Evolutionary conservation across 92 coral and sea anemone genomes (phyloP), one percentile per base, ranked within the genome.

Genomic region (Zoanthus solanderi): DNA sequence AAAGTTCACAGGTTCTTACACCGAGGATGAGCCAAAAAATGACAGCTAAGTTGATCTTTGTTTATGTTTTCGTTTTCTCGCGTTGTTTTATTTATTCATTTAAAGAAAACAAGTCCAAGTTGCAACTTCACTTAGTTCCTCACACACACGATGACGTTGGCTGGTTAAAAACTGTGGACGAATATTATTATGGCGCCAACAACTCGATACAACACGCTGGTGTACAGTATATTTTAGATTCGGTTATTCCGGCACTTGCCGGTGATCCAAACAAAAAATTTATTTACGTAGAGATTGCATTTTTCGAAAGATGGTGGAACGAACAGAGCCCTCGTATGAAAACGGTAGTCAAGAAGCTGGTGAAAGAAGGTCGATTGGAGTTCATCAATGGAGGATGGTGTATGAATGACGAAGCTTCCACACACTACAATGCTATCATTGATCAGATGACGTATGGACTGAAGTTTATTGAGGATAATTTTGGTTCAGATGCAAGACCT

Each of bases 121-220:
- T 96, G 15, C 96, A 96, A 46, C 81, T 96, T 44, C 99, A 96
- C 68, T 89, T 96, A 44, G 95, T 96, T 0, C 94, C 98, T 15
- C 98, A 96, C 89, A 96, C 98, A 1, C 98, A 96, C 61, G 95
- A 96, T 71, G 98, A 96, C 58, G 98, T 96, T 0, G 98, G 98
- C 17, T 96, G 98, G 98, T 87, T 37, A 37, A 37, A 37, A 37
- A 37, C 42, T 37, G 42, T 37, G 42, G 42, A 37, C 42, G 42
- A 37, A 1, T 37, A 37, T 37, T 37, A 37, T 37, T 37, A 37
- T 37, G 42, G 42, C 42, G 42, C 42, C 42, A 37, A 37, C 42
- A 37, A 37, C 42, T 37, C 42, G 42, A 37, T 37, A 37, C 42
- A 37, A 37, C 42, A 91, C 72, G 98, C 98, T 8, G 98, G 98